Base-by-base conservation (phyloP, 2,888 invertebrate species). In the Subacronicta megacephala region DNA sequence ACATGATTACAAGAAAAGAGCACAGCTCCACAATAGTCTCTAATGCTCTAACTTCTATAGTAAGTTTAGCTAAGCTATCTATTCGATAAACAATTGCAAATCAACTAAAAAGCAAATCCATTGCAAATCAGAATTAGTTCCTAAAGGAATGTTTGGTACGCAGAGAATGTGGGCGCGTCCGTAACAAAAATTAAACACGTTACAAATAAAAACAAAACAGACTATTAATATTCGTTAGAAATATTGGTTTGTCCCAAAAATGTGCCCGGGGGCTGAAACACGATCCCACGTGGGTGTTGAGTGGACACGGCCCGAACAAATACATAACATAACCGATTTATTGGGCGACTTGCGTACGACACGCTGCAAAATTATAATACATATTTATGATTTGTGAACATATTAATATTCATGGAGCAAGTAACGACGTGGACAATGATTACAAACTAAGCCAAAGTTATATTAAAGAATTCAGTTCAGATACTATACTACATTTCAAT, bases 231-330 rank as follows among this genome's bases (percentile, higher is more conserved):
- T 91, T 93, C 90, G 92, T 93, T 94, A 92, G 91, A 93, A 89
- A 90, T 93, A 93, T 93, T 92, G 92, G 93, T 91, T 93, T 93
- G 92, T 93, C 92, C 92, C 91, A 90, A 93, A 93, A 89, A 90
- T 90, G 89, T 83, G 92, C 92, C 93, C 90, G 83, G 90, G 87
- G 93, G 93, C 93, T 91, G 93, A 88, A 90, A 90, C 84, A 77
- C 83, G 90, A 90, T 84, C 82, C 81, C 60, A 83, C 85, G 93
- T 92, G 89, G 93, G 93, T 83, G 92, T 85, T 80, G 84, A 89
- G 87, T 86, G 91, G 92, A 90, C 84, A 84, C 77, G 87, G 52
- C 72, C 63, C 71, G 67, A 71, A 60, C 82, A 81, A 80, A 84
- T 83, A 80, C 81, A 84, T 85, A 85, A 87, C 68, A 72, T 77